Evolutionary conservation across 1,140 invertebrate genomes (phyloP), one percentile per base, ranked within the genome.

Genomic region (Drosophila grimshawi): DNA sequence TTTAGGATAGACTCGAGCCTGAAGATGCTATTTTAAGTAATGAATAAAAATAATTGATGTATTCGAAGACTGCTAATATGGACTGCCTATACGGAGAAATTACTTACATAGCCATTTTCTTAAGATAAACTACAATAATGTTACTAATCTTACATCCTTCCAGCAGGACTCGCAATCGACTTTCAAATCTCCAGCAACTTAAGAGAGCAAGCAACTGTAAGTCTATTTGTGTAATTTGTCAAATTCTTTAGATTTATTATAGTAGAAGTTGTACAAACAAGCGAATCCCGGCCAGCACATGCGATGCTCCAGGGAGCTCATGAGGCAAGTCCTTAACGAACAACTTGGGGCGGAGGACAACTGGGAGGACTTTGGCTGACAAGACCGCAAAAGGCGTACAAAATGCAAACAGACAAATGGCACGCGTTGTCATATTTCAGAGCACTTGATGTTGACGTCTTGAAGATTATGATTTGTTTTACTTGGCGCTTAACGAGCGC

Each of bases 391-490:
- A 76, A 78, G 82, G 77, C 70, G 63, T 69, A 60, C 63, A 62
- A 48, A 65, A 68, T 78, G 81, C 63, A 85, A 85, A 81, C 75
- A 85, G 68, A 69, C 60, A 86, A 88, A 88, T 89, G 74, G 73
- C 83, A 88, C 80, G 80, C 85, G 65, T 66, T 88, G 80, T 82
- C 82, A 86, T 81, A 86, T 83, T 76, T 83, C 29, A 51, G 45
- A 39, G 32, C 57, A 60, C 63, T 86, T 72, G 60, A 73, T 75
- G 68, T 68, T 45, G 43, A 76, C 76, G 76, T 79, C 85, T 88
- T 69, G 59, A 71, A 83, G 82, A 91, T 90, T 90, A 86, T 90
- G 88, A 90, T 90, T 90, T 90, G 86, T 90, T 88, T 86, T 82
- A 72, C 80, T 81, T 86, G 75, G 46, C 73, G 69, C 82, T 83